Percentiles rank a stretch among this genome's conserved stretches.
Evolutionary conservation across 1,140 invertebrate genomes (phyloP).

Genomic region (Parasteatoda tepidariorum): DNA sequence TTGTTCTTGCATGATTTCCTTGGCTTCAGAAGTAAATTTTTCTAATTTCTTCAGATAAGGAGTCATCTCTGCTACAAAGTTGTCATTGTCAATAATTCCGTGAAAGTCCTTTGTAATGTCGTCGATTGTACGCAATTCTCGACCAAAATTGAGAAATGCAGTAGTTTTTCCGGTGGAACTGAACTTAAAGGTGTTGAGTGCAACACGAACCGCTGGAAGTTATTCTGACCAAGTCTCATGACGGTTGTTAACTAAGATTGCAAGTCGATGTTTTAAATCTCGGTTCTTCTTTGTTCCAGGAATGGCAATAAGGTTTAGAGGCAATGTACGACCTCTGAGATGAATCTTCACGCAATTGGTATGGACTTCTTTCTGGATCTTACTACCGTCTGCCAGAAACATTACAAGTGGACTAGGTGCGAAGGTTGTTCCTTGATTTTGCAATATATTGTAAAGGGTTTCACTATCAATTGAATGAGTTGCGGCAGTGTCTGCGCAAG

Average conservation of each 20-base stretch:
- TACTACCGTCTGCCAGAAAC: neutral
- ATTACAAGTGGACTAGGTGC: neutral
- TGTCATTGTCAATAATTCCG: neutral
- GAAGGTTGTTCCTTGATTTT: no score
- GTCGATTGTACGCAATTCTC: neutral
- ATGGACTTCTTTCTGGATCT: neutral
- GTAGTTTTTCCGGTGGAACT: neutral
- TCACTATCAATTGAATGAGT: neutral
- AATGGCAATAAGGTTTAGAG: neutral
- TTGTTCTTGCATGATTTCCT: neutral
- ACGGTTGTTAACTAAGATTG: neutral
- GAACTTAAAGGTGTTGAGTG: neutral
- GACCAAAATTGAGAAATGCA: neutral
- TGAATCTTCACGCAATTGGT: neutral
- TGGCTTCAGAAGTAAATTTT: neutral
- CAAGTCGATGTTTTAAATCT: neutral
- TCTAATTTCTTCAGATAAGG: neutral
- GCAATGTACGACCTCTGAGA: neutral
- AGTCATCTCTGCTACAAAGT: neutral
- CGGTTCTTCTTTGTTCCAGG: neutral
- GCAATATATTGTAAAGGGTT: no score
- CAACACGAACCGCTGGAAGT: neutral
- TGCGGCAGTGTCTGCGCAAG: no score
- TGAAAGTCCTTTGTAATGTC: neutral
- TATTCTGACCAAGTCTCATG: neutral